Conservation (phyloP, 23 tunicate genomes). For the Trididemnum clinides region DNA sequence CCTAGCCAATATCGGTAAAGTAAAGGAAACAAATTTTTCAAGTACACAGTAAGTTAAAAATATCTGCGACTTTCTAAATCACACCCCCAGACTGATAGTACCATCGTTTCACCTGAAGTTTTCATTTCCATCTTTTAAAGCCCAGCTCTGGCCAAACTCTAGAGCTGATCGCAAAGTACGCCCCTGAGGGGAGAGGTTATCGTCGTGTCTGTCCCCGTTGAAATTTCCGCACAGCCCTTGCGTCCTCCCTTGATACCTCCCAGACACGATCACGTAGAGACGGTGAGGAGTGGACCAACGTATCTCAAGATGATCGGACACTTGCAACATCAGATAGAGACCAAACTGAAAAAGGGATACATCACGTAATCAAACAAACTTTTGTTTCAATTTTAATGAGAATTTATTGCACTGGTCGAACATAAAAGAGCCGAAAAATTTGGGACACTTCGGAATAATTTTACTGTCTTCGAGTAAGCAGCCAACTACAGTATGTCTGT, state of each 20-base stretch:
- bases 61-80: too few relatives aligned
- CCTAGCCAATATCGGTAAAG: too few relatives aligned
- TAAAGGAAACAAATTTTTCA: too few relatives aligned
- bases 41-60: too few relatives aligned
- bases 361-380: too few relatives aligned
- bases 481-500: too few relatives aligned
- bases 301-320: conserved; percentile 57
- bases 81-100: too few relatives aligned
- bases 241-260: conserved; percentile 69
- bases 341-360: conserved; percentile 78
- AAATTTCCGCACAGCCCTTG: conserved; percentile 91
- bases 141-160: conserved; percentile 92
- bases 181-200: conserved; percentile 57
- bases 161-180: conserved; percentile 37
- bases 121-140: conserved; percentile 49
- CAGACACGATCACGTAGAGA: conserved; percentile 73
- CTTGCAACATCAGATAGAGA: conserved; percentile 55
- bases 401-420: too few relatives aligned
- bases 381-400: too few relatives aligned
- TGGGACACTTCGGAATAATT: too few relatives aligned
- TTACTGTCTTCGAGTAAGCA: too few relatives aligned
- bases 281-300: conserved; percentile 94
- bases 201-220: conserved; percentile 64
- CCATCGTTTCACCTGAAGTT: conserved; percentile 68
- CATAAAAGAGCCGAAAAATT: too few relatives aligned